These are phyloP conservation scores for Brienomyrus longianalis DNA, from an alignment of 2,113 vertebrate genomes.

Conservation along the genomic window DNA sequence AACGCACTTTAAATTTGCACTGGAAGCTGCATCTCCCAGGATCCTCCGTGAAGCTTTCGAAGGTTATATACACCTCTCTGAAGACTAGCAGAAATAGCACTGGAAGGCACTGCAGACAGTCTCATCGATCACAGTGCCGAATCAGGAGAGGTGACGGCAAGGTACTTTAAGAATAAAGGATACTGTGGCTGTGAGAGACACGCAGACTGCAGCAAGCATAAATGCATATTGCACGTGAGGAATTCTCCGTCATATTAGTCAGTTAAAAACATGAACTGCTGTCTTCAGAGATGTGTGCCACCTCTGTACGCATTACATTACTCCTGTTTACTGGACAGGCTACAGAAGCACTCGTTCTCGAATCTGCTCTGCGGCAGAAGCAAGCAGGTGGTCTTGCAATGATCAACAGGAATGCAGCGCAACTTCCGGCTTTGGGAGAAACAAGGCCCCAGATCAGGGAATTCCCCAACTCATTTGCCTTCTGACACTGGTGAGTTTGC, in stretches of 20 bases:
- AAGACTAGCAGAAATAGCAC: background rate
- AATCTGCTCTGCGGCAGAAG: background rate
- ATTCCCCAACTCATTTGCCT: background rate
- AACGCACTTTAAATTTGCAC: background rate
- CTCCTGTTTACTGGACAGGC: background rate
- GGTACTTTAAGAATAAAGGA: background rate
- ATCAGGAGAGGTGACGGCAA: background rate
- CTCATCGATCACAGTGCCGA: background rate
- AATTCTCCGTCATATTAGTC: background rate
- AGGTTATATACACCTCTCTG: background rate
- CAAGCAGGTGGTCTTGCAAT: background rate
- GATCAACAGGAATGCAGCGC: background rate
- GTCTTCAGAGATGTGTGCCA: background rate
- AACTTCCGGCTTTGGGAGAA: background rate
- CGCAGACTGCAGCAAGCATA: background rate
- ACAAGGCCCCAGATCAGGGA: background rate
- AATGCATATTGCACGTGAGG: background rate
- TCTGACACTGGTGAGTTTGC: background rate
- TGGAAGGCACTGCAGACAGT: background rate
- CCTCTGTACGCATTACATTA: background rate
- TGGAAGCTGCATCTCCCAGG: too few relatives aligned
- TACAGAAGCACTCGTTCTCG: background rate
- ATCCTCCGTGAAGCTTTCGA: background rate
- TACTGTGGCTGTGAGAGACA: background rate
- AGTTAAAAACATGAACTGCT: background rate